These are phyloP conservation scores for Cotesia glomerata DNA, from an alignment of 1,140 invertebrate genomes.

Conservation along the genomic window DNA sequence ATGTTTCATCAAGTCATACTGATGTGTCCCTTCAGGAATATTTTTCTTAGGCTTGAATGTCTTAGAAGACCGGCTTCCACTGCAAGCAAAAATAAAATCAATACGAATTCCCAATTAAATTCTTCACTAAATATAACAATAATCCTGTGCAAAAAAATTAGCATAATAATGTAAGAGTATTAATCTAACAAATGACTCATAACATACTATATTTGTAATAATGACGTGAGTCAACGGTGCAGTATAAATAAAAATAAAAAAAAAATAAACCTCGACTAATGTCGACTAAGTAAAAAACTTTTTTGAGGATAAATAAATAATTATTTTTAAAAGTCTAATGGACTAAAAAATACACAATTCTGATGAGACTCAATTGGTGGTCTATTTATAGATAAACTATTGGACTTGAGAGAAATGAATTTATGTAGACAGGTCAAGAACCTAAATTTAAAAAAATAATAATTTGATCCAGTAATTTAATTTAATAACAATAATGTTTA, in stretches of 20 bases:
- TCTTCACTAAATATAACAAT: neutral
- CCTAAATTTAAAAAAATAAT: neutral
- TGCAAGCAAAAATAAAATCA: conserved; percentile 47
- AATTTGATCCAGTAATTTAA: too few species aligned
- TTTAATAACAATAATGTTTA: neutral
- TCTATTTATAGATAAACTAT: conserved; percentile 1
- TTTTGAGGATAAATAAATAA: neutral
- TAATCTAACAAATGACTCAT: conserved; percentile 30
- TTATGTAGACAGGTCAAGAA: conserved; percentile 6
- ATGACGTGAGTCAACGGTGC: conserved; percentile 26
- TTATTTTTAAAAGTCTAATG: neutral
- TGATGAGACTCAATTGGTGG: neutral
- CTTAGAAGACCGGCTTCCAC: conserved; percentile 89
- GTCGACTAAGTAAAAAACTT: neutral
- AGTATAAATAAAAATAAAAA: neutral
- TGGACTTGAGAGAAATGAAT: neutral
- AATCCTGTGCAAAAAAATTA: neutral
- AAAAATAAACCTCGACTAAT: neutral
- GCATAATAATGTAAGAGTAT: neutral
- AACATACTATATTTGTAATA: conserved; percentile 29
- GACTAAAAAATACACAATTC: neutral
- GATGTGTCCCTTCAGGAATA: conserved; percentile 97
- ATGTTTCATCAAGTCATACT: conserved; percentile 99
- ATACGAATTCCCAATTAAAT: neutral
- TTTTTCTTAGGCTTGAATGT: conserved; percentile 99